Evolutionary conservation across 2,888 invertebrate genomes (phyloP).

Genomic region (Tetragonisca angustula): DNA sequence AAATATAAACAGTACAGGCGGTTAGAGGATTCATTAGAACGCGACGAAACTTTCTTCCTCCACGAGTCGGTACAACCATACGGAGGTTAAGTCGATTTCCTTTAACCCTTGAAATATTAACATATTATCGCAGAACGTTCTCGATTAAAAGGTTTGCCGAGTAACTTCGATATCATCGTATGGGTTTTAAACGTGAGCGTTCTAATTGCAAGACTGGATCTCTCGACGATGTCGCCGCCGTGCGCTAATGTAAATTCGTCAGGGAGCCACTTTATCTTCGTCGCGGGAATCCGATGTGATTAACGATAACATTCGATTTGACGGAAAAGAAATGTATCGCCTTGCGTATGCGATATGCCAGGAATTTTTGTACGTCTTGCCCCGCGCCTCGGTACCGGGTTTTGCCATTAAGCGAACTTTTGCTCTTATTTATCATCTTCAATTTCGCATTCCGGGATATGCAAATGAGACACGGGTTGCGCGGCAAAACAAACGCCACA

Average conservation of each 20-base stretch:
- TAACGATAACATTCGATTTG: conserved; percentile 61
- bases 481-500: conserved; percentile 31
- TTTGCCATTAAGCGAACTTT: conserved; percentile 54
- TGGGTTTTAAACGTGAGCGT: not conserved
- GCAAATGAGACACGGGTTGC: conserved; percentile 47
- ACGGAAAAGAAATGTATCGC: conserved; percentile 46
- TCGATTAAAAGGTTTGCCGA: conserved; percentile 17
- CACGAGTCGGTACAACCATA: not conserved
- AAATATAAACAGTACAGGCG: not conserved
- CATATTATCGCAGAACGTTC: not conserved
- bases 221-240: not conserved
- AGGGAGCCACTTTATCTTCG: conserved; percentile 46
- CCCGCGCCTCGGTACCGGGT: conserved; percentile 30
- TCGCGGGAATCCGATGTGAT: conserved; percentile 53
- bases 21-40: conserved; percentile 10
- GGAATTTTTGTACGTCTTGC: conserved; percentile 48
- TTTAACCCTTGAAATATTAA: conserved; percentile 14
- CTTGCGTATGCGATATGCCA: conserved; percentile 35
- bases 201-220: conserved; percentile 38
- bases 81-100: conserved; percentile 7
- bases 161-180: conserved; percentile 34
- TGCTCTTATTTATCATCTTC: conserved; percentile 59
- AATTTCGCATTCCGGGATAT: conserved; percentile 59
- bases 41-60: conserved; percentile 1
- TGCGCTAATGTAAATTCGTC: conserved; percentile 55